Evolutionary conservation across 2,888 invertebrate species (phyloP).

Genomic region (Hypercompe scribonia): DNA sequence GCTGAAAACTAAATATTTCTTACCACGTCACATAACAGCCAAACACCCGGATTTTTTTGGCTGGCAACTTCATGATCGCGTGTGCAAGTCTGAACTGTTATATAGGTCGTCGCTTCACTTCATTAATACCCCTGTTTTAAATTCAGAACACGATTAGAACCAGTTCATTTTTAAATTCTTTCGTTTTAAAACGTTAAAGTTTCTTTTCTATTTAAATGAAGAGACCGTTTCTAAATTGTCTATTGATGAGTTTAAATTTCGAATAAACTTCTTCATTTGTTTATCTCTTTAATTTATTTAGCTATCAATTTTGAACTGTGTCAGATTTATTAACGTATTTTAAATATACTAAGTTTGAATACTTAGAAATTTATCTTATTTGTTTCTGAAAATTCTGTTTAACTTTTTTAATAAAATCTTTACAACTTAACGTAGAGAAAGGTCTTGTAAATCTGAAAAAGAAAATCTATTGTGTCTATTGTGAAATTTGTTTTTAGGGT

Average conservation of each 20-base stretch:
- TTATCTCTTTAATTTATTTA: slow-evolving; percentile 3
- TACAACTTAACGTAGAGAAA: not conserved
- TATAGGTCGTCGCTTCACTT: slow-evolving; percentile 44
- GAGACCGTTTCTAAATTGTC: slow-evolving; percentile 3
- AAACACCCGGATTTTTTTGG: slow-evolving; percentile 26
- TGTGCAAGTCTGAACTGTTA: slow-evolving; percentile 39
- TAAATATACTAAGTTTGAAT: not conserved
- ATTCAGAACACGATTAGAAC: slow-evolving; percentile 49
- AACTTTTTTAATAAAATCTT: not conserved
- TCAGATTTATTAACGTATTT: not conserved
- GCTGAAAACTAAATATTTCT: slow-evolving; percentile 7
- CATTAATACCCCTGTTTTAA: slow-evolving; percentile 43
- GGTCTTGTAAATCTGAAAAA: slow-evolving; percentile 19
- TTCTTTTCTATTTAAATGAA: slow-evolving; percentile 6
- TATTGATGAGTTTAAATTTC: slow-evolving; percentile 10
- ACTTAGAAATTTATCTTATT: not conserved
- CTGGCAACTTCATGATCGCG: slow-evolving; percentile 25
- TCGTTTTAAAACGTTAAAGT: slow-evolving; percentile 25
- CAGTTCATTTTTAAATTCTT: slow-evolving; percentile 27
- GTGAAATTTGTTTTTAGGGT: not conserved
- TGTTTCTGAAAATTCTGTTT: not conserved
- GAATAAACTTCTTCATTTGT: slow-evolving; percentile 8
- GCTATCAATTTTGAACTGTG: not conserved
- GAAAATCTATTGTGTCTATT: not conserved
- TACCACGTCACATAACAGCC: slow-evolving; percentile 21